Conservation (phyloP, 2,797 vertebrate genomes). For the Momotus momota region DNA sequence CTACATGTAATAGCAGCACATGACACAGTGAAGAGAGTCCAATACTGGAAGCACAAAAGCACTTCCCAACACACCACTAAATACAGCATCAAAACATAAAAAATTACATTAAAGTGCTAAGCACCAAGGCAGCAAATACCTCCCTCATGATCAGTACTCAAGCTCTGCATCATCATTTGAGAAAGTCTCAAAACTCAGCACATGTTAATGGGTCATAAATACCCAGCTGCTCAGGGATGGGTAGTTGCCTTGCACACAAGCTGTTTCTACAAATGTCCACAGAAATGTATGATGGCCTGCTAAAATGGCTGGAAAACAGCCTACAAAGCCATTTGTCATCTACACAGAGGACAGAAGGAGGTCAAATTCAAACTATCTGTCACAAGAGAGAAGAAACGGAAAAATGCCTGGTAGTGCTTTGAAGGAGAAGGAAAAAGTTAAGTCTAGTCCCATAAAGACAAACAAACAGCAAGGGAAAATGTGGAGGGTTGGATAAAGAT, state of each 20-base stretch:
- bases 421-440: neutral
- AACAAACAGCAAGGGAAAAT: neutral
- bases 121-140: neutral
- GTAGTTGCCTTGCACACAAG: neutral
- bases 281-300: neutral
- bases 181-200: conserved; percentile 32
- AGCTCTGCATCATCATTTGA: conserved; percentile 7
- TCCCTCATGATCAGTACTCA: neutral
- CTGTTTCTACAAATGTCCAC: neutral
- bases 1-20: neutral
- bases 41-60: neutral
- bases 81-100: conserved; percentile 3
- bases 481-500: neutral
- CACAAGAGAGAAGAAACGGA: neutral
- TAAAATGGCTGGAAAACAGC: neutral
- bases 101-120: neutral
- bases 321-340: neutral
- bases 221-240: conserved; percentile 36
- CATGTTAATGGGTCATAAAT: conserved; percentile 40
- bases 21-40: neutral
- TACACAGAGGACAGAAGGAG: neutral
- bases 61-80: conserved; percentile 12
- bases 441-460: neutral
- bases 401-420: neutral
- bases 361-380: neutral